Conservation (phyloP, 1,140 invertebrate species). For the Brachionus plicatilis region DNA sequence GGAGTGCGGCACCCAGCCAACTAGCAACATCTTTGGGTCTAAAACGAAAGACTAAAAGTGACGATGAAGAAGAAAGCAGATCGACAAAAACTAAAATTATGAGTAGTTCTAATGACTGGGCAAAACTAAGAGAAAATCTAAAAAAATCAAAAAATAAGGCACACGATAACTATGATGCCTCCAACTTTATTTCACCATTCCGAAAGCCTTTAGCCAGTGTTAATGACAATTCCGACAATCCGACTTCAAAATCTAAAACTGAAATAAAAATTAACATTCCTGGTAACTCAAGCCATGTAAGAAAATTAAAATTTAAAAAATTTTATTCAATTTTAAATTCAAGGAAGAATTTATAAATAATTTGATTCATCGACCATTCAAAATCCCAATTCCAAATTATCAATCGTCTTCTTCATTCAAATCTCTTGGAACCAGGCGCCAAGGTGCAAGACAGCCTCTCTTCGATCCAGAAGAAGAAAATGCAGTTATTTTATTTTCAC, state of each 20-base stretch:
- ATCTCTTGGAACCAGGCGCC: conserved; percentile 68
- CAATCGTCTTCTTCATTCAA: conserved; percentile 59
- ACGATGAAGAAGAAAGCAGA: background rate
- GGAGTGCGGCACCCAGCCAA: conserved; percentile 37
- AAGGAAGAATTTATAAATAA: conserved; percentile 35
- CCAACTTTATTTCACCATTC: conserved; percentile 31
- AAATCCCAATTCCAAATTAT: conserved; percentile 40
- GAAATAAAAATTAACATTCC: background rate
- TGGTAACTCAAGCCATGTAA: background rate
- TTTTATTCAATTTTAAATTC: background rate
- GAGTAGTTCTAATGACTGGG: background rate
- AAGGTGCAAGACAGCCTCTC: conserved; percentile 67
- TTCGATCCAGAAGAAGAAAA: conserved; percentile 89
- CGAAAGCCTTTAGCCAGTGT: background rate
- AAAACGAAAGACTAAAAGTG: conserved; percentile 20
- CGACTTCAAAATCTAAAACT: background rate
- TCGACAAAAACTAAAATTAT: background rate
- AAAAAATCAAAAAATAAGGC: conserved; percentile 27
- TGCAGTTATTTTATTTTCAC: conserved; percentile 81
- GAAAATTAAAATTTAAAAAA: background rate
- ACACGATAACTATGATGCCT: conserved; percentile 31
- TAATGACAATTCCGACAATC: background rate
- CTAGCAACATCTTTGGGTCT: background rate
- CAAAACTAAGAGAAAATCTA: background rate
- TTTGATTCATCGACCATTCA: conserved; percentile 31